These are phyloP conservation scores for Semicossyphus pulcher DNA, from an alignment of 2,113 vertebrate genomes.

Conservation along the genomic window DNA sequence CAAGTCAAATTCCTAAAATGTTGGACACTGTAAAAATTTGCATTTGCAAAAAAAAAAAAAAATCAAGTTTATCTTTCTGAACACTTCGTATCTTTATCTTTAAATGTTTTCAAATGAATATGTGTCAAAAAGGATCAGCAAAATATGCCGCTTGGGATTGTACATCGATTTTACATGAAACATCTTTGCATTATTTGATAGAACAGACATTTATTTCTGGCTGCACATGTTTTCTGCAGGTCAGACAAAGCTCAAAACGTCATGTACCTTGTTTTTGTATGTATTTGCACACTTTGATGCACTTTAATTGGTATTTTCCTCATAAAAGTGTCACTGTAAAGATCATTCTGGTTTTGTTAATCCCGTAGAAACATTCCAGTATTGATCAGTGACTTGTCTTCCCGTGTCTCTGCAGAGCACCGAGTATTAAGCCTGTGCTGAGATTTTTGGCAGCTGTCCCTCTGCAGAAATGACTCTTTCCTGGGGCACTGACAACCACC, in stretches of 20 bases:
- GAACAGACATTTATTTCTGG: background rate
- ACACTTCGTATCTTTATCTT: no score
- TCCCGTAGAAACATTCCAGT: background rate
- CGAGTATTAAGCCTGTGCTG: slow-evolving; percentile 14
- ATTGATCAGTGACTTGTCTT: slow-evolving; percentile 5
- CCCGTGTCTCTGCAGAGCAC: slow-evolving; percentile 15
- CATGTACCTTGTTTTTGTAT: no score
- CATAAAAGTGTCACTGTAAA: background rate
- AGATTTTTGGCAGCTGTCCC: slow-evolving; percentile 31
- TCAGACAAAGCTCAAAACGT: background rate
- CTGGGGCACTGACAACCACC: slow-evolving; percentile 49
- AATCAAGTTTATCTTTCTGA: no score
- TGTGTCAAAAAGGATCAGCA: no score
- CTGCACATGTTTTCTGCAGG: background rate
- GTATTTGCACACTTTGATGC: no score
- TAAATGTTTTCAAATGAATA: no score
- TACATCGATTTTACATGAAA: background rate
- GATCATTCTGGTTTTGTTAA: background rate
- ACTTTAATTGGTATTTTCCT: background rate
- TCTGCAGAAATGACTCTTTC: slow-evolving; percentile 42
- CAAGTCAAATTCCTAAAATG: no score
- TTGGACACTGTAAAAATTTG: no score
- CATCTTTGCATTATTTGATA: background rate
- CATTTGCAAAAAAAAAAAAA: no score
- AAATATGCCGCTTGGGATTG: no score